Evolutionary conservation across 2,797 vertebrate genomes (phyloP).

Genomic region (Megaceryle alcyon): DNA sequence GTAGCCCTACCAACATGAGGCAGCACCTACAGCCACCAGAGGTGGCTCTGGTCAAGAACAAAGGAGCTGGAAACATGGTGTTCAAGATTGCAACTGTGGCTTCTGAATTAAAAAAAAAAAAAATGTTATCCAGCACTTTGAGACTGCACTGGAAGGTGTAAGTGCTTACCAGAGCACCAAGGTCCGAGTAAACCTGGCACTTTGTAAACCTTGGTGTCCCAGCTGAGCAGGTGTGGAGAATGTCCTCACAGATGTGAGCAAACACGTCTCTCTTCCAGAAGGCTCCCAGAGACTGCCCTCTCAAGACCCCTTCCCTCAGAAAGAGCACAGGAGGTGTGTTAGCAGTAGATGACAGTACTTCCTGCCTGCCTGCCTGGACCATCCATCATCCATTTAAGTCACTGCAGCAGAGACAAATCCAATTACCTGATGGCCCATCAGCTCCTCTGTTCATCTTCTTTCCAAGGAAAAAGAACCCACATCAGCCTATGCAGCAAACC

Average conservation of each 20-base stretch:
- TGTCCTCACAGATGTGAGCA: background rate
- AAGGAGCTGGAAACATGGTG: background rate
- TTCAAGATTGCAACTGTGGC: background rate
- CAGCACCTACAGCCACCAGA: background rate
- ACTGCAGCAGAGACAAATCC: background rate
- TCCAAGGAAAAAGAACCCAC: background rate
- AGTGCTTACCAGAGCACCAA: background rate
- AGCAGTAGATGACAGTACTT: background rate
- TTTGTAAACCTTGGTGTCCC: background rate
- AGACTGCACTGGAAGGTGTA: background rate
- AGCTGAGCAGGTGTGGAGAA: background rate
- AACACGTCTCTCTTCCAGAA: background rate
- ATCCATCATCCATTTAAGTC: background rate
- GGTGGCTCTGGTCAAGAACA: background rate
- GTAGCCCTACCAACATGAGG: background rate
- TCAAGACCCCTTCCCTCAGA: background rate
- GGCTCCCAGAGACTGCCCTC: background rate
- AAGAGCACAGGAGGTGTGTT: accelerated
- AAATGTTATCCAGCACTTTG: background rate
- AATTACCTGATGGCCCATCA: background rate
- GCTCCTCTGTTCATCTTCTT: background rate
- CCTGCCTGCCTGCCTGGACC: background rate
- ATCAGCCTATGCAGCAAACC: background rate
- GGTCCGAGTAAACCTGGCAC: background rate
- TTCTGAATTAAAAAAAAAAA: background rate